phyloP scores from a whole-genome alignment of 2,888 invertebrate genomes.

The Cosmopolites sordidus region DNA sequence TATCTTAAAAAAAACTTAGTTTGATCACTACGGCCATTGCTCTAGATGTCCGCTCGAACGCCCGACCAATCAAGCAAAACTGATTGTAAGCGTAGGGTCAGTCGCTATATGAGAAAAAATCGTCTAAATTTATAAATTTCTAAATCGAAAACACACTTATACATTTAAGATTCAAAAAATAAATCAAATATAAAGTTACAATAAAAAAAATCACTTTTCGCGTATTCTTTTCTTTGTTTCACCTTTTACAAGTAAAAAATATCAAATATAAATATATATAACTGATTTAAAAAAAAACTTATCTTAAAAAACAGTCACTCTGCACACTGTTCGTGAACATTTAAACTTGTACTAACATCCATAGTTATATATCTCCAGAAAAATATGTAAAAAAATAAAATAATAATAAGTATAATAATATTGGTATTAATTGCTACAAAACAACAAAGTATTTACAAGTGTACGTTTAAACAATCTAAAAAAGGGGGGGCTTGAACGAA shows the following conservation, averaged over 20 bases:
- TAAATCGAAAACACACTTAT: constrained; percentile 50
- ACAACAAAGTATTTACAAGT: constrained; percentile 51
- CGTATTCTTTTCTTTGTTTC: not conserved
- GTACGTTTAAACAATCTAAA: constrained; percentile 48
- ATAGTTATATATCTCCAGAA: constrained; percentile 50
- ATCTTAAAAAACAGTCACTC: constrained; percentile 48
- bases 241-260: constrained; percentile 43
- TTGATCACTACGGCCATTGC: constrained; percentile 16
- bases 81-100: constrained; percentile 36
- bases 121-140: constrained; percentile 48
- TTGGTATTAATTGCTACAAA: constrained; percentile 51
- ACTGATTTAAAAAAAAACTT: constrained; percentile 45
- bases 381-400: constrained; percentile 53
- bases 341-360: constrained; percentile 50
- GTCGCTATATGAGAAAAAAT: constrained; percentile 43
- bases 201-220: constrained; percentile 40
- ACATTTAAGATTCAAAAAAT: constrained; percentile 48
- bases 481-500: constrained; percentile 28
- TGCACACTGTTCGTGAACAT: constrained; percentile 47
- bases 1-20: constrained; percentile 9
- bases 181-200: constrained; percentile 36
- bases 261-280: constrained; percentile 50
- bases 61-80: constrained; percentile 38
- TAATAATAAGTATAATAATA: constrained; percentile 49
- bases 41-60: constrained; percentile 33